Base-by-base conservation (phyloP, 2,113 vertebrate species). In the Fregetta grallaria region DNA sequence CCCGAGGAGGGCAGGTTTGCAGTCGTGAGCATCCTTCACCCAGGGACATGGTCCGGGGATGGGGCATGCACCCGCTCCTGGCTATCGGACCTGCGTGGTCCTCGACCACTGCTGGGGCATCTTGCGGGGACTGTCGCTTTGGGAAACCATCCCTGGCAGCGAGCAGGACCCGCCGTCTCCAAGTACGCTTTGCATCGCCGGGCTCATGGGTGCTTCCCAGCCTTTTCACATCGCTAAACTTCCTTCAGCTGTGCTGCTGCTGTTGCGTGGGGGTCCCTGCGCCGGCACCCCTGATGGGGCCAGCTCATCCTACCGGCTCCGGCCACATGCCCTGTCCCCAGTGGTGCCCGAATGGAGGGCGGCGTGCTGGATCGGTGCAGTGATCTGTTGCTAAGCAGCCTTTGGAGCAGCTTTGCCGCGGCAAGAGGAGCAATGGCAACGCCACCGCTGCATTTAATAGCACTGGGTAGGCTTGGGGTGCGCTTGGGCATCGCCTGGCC, bases 321-420 rank as follows among this genome's bases (percentile, higher is more conserved):
- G 9, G 55, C 61, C 44, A 0, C 0, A 0, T 5, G 11, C 40
- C 36, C 50, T 0, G 8, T 17, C 17, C 70, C 16, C 1, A 18
- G 20, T 23, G 17, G 56, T 68, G 36, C 77, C 77, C 14, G 8
- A 27, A 29, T 14, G 1, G 14, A 45, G 77, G 77, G 49, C 2
- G 14, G 3, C 2, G 30, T 62, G 45, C 49, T 2, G 18, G 47
- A 50, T 20, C 26, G 7, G 21, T 59, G 80, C 85, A 3, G 90
- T 6, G 63, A 70, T 10, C 68, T 26, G 96, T 94, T 94, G 87
- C 93, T 93, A 86, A 92, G 87, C 94, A 92, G 92, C 81, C 73
- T 70, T 29, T 2, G 2, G 88, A 86, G 77, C 72, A 42, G 80
- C 59, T 59, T 5, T 21, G 61, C 67, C 52, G 10, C 25, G 2